Evolutionary conservation across 2,113 vertebrate species (phyloP), one percentile per base, ranked within the genome.

Genomic region (Serinus canaria): DNA sequence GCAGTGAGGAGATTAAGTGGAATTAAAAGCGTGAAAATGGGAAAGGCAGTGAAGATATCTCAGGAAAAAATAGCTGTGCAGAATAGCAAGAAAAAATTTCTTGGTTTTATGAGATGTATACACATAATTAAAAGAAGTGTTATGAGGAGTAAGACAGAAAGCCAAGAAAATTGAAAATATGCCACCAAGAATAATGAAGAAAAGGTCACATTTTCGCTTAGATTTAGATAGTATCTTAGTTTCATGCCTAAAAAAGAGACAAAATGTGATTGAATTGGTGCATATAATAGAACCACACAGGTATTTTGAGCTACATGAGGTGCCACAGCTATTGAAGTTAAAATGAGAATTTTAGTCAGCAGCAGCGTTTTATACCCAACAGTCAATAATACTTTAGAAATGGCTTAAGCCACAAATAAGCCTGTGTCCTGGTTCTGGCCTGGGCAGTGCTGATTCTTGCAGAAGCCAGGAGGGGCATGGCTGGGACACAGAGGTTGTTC

Each of bases 161-260:
- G 58, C 63, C 37, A 87, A 79, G 37, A 58, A 46, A 80, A 90
- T 62, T 92, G 60, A 94, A 92, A 87, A 66, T 33, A 43, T 49
- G 35, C 23, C 50, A 88, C 47, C 24, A 67, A 37, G 60, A 90
- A 63, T 80, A 93, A 89, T 74, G 30, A 88, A 52, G 67, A 67
- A 82, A 94, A 93, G 50, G 74, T 66, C 47, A 89, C 44, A 66
- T 90, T 91, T 93, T 92, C 59, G 44, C 78, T 80, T 75, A 53
- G 37, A 33, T 73, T 94, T 80, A 83, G 59, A 55, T 74, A 70
- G 20, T 79, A 56, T 44, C 41, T 93, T 41, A 50, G 59, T 41
- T 67, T 5, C 15, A 50, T 24, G 31, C 6, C 17, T 70, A 62
- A 50, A 64, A 66, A 90, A 72, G 44, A 87, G 59, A 77, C 21